Percentiles rank a stretch among this genome's conserved stretches.
phyloP scores from a whole-genome alignment of 1,140 invertebrate genomes.

The Bacillus rossius region DNA sequence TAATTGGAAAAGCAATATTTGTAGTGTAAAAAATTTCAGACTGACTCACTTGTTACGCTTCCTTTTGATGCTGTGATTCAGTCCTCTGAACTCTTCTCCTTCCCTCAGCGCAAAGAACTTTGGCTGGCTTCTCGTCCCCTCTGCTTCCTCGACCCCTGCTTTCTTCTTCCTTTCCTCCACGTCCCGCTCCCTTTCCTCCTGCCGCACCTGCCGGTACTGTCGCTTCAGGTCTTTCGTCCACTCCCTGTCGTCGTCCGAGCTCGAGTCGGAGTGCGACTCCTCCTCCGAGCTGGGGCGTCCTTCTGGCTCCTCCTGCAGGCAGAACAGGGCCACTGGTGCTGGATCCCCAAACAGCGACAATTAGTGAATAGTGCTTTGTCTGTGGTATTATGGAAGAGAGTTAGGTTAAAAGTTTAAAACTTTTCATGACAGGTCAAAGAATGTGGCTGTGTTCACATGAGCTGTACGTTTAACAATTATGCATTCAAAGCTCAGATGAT shows the following conservation, averaged over 20 bases:
- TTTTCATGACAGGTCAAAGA: too few relatives aligned
- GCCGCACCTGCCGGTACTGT: conserved; percentile 53
- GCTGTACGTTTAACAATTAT: too few relatives aligned
- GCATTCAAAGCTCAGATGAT: too few relatives aligned
- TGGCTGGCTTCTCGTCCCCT: conserved; percentile 30
- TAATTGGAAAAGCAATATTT: too few relatives aligned
- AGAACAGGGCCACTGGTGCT: not conserved
- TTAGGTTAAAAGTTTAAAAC: too few relatives aligned
- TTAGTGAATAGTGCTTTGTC: too few relatives aligned
- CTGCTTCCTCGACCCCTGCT: conserved; percentile 31
- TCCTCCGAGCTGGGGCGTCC: conserved; percentile 40
- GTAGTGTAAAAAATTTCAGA: too few relatives aligned
- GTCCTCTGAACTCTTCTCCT: conserved; percentile 52
- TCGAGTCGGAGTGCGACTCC: conserved; percentile 40
- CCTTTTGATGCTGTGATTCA: conserved; percentile 38
- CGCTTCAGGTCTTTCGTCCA: conserved; percentile 77
- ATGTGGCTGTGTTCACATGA: too few relatives aligned
- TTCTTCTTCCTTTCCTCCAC: conserved; percentile 38
- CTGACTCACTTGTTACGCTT: conserved; percentile 40
- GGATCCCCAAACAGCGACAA: too few relatives aligned
- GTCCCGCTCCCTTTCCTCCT: conserved; percentile 42
- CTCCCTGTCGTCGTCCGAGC: conserved; percentile 69
- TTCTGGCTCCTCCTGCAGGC: conserved; percentile 35
- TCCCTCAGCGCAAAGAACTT: conserved; percentile 61
- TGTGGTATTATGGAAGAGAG: too few relatives aligned